Evolutionary conservation across 2,888 invertebrate species (phyloP), one percentile per base, ranked within the genome.

Genomic region (Nineta flava): DNA sequence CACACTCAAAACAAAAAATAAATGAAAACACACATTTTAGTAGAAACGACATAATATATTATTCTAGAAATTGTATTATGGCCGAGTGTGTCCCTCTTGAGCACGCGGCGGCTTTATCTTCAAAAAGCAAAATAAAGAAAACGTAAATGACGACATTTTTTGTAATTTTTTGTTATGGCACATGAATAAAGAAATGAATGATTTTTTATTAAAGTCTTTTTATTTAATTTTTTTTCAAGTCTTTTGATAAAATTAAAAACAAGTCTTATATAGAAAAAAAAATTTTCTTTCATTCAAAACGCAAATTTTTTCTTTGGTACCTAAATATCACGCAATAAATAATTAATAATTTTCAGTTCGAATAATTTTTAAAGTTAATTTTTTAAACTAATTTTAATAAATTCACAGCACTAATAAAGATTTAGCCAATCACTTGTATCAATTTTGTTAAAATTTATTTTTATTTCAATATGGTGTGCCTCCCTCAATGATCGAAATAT

Each of bases 371-470:
- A 44, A 49, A 13, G 32, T 47, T 21, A 44, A 21, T 44, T 13
- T 38, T 44, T 44, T 47, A 40, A 48, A 48, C 40, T 41, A 40
- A 48, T 41, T 48, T 48, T 48, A 40, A 35, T 41, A 41, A 49
- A 49, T 49, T 49, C 49, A 49, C 49, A 49, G 49, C 49, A 49
- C 49, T 49, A 49, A 48, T 42, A 35, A 48, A 49, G 38, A 38
- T 49, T 38, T 49, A 49, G 49, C 49, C 49, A 49, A 49, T 49
- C 48, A 42, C 41, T 42, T 41, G 26, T 26, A 26, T 26, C 26
- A 26, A 26, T 26, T 26, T 26, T 26, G 26, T 26, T 26, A 2
- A 5, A 26, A 26, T 26, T 26, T 6, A 7, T 26, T 26, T 26
- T 26, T 26, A 19, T 32, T 34, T 45, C 31, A 45, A 45, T 49